Conservation (phyloP, 2,888 invertebrate species). For the Dyspetes luteomarginatus region DNA sequence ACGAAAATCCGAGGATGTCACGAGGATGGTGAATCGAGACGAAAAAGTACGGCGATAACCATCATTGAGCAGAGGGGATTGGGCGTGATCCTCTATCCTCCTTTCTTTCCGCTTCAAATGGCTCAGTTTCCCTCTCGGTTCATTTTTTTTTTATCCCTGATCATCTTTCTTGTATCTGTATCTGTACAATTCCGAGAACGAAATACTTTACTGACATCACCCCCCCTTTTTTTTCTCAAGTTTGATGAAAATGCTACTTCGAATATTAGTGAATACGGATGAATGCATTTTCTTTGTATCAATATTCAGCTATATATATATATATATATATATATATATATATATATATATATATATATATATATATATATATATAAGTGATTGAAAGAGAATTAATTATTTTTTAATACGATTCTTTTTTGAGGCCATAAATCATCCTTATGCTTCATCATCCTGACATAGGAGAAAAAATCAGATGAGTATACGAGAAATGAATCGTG, state of each 20-base stretch:
- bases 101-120: constrained; percentile 16
- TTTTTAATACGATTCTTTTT: background rate
- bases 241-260: no score
- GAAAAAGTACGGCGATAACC: constrained; percentile 9
- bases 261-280: no score
- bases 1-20: constrained; percentile 74
- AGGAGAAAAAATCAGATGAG: no score
- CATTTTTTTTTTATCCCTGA: background rate
- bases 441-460: background rate
- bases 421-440: background rate
- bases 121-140: background rate
- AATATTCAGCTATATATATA: no score
- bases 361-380: background rate
- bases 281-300: no score
- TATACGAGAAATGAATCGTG: no score
- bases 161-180: background rate
- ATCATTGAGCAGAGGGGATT: background rate
- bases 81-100: background rate
- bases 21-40: constrained; percentile 26
- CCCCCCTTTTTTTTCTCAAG: no score
- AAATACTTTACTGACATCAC: no score
- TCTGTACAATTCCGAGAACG: background rate
- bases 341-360: no score
- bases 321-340: no score
- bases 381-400: background rate